Base-by-base conservation (phyloP, 92 coral and sea anemone genomes). In the Paragorgia papillata region DNA sequence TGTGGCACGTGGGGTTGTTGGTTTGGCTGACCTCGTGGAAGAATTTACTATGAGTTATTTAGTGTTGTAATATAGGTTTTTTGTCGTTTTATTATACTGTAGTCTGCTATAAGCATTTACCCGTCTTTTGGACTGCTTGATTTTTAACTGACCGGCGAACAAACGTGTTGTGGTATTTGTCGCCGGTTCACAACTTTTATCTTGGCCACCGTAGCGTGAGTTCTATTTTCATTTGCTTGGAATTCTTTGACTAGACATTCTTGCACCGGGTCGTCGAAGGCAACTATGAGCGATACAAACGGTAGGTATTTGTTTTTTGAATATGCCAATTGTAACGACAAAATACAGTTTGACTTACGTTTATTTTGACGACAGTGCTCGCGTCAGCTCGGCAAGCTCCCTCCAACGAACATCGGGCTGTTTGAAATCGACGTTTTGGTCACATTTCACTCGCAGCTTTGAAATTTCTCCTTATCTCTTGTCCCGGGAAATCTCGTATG, bases 1-100 rank as follows among this genome's bases (percentile, higher is more conserved):
- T 17, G 26, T 70, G 77, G 77, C 77, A 70, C 77, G 77, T 70
- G 77, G 41, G 77, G 62, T 70, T 31, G 60, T 14, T 27, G 48
- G 35, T 32, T 57, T 50, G 55, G 46, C 9, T 40, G 29, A 50
- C 62, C 77, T 70, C 77, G 61, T 70, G 62, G 46, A 57, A 57
- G 41, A 70, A 27, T 50, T 50, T 70, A 70, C 77, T 70, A 70
- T 70, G 77, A 27, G 57, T 50, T 70, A 28, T 70, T 24, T 62
- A 26, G 62, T 54, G 77, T 70, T 70, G 77, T 70, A 34, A 70
- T 28, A 51, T 51, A 51, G 26, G 26, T 56, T 70, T 70, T 7
- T 50, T 31, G 62, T 70, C 40, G 77, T 51, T 70, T 70, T 49
- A 53, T 70, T 32, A 12, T 18, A 34, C 21, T 34, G 1, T 50